Evolutionary conservation across 2,888 invertebrate species (phyloP).

Genomic region (Volucella inanis): DNA sequence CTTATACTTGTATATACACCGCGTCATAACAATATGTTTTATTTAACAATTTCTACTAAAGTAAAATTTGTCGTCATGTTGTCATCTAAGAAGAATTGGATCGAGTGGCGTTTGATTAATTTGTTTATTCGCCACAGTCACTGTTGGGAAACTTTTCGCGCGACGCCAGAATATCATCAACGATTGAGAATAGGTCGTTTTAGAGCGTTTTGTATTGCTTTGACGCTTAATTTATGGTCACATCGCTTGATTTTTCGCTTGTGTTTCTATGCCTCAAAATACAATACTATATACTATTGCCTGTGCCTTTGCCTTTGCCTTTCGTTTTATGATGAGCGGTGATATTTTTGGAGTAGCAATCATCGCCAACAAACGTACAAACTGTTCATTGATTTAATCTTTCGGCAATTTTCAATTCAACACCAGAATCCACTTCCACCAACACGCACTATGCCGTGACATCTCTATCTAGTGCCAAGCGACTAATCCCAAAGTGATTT

Average conservation of each 20-base stretch:
- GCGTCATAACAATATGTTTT: slow-evolving; percentile 7
- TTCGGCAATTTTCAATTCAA: slow-evolving; percentile 49
- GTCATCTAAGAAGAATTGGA: slow-evolving; percentile 36
- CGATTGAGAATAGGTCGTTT: too few species aligned
- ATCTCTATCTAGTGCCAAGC: not conserved
- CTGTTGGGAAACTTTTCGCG: slow-evolving; percentile 11
- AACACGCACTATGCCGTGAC: slow-evolving; percentile 18
- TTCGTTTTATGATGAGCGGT: slow-evolving; percentile 58
- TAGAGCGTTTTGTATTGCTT: too few species aligned
- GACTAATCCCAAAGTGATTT: slow-evolving; percentile 7
- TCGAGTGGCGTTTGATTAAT: slow-evolving; percentile 59
- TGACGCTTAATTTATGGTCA: slow-evolving; percentile 53
- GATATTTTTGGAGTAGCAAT: slow-evolving; percentile 56
- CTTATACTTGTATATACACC: too few species aligned
- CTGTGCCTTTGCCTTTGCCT: not conserved
- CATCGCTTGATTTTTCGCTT: slow-evolving; percentile 13
- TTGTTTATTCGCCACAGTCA: slow-evolving; percentile 59
- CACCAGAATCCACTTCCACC: slow-evolving; percentile 17
- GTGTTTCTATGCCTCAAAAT: slow-evolving; percentile 34
- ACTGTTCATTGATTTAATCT: slow-evolving; percentile 70
- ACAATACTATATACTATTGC: not conserved
- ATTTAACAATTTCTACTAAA: slow-evolving; percentile 12
- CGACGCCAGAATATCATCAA: slow-evolving; percentile 2
- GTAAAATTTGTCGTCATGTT: slow-evolving; percentile 39
- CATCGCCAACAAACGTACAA: slow-evolving; percentile 20